phyloP scores from a whole-genome alignment of 2,797 vertebrate genomes.

The Mus minutoides region DNA sequence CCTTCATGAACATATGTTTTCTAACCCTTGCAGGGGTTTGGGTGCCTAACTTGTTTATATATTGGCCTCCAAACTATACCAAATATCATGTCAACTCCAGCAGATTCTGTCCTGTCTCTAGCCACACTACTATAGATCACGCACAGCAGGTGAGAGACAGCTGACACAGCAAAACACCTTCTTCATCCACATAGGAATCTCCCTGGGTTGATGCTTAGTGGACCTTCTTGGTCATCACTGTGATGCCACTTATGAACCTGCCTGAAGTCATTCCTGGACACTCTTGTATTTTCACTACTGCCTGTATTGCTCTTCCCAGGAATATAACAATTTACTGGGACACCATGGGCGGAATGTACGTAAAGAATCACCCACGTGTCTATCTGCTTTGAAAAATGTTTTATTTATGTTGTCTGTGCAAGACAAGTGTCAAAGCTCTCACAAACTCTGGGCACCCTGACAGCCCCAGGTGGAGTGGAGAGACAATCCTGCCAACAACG shows the following conservation, averaged over 20 bases:
- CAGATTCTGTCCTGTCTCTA: background rate
- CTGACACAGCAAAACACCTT: fast-evolving
- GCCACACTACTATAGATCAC: no score
- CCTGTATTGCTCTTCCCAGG: background rate
- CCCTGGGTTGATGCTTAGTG: fast-evolving
- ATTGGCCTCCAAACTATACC: background rate
- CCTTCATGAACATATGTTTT: background rate
- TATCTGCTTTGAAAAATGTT: background rate
- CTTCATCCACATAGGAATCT: no score
- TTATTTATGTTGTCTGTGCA: constrained; percentile 8
- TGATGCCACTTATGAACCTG: background rate
- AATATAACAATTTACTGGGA: background rate
- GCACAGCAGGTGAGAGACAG: background rate
- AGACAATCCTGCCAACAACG: background rate
- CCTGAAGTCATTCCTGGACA: fast-evolving
- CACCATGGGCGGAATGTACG: background rate
- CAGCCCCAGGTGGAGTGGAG: background rate
- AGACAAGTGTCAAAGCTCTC: background rate
- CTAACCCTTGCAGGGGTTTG: background rate
- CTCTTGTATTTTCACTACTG: fast-evolving
- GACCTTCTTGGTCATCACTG: fast-evolving
- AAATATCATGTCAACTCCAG: fast-evolving
- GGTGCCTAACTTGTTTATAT: fast-evolving
- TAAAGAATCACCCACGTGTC: background rate
- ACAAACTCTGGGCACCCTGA: background rate